Percentiles rank a stretch among this genome's conserved stretches.
Evolutionary conservation across 1,140 invertebrate species (phyloP).

Genomic region (Bactericera cockerelli): DNA sequence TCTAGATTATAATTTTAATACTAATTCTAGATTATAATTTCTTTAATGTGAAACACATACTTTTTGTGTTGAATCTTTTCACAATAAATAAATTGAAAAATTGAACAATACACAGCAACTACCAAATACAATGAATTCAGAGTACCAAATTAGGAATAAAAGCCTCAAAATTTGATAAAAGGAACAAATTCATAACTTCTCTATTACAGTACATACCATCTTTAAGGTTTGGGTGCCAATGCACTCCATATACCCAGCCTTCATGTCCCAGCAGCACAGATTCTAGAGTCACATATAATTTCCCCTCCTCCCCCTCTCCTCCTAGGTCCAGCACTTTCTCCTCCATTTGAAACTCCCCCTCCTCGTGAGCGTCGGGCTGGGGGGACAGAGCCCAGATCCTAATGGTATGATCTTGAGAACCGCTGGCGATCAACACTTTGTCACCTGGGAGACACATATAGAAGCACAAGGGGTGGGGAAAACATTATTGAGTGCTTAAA

Average conservation of each 20-base stretch:
- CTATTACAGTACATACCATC: no score
- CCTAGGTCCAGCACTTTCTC: constrained; percentile 37
- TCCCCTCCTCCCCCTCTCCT: constrained; percentile 21
- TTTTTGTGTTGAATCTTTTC: no score
- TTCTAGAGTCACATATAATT: constrained; percentile 51
- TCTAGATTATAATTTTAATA: no score
- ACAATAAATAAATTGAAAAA: no score
- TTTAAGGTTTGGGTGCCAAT: constrained; percentile 47
- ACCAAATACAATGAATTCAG: no score
- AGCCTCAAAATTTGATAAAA: no score
- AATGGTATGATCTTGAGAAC: constrained; percentile 74
- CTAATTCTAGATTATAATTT: no score
- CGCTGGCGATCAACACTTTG: constrained; percentile 58
- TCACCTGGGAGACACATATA: constrained; percentile 30
- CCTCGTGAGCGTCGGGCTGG: constrained; percentile 19
- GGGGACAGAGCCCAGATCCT: constrained; percentile 59
- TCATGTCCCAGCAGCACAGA: constrained; percentile 83
- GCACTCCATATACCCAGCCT: constrained; percentile 80
- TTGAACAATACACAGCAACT: no score
- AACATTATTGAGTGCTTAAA: no score
- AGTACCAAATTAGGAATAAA: no score
- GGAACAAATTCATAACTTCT: no score
- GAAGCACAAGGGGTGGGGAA: constrained; percentile 14
- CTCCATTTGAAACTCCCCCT: constrained; percentile 39
- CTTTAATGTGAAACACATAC: no score